Base-by-base conservation (phyloP, 2,797 vertebrate genomes). In the Tamandua tetradactyla region DNA sequence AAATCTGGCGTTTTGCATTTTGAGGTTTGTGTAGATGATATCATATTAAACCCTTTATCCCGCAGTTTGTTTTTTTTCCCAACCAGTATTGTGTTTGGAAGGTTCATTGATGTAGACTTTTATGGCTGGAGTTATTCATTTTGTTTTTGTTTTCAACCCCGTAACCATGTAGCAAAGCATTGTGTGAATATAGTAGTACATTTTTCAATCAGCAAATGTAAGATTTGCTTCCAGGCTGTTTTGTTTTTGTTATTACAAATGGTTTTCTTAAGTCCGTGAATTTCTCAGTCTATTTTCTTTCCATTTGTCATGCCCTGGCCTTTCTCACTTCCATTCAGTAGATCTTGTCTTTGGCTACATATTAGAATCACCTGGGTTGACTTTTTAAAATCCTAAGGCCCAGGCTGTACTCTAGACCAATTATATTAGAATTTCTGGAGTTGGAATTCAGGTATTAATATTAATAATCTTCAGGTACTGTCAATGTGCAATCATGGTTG, bases 91-190 rank as follows among this genome's bases (percentile, higher is more conserved):
- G 18, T 14, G 4, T 62, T 59, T 64, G 40, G 62, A 25, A 82
- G 25, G 44, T 47, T 37, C 22, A 25, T 15, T 25, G 22, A 72
- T 37, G 20, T 25, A 18, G 4, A n/a, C 6, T 23, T 49, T 1
- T 7, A 0, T 25, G 20, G 1, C 44, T 49, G 13, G 8, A 49
- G 3, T 42, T 42, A 8, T 17, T n/a, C n/a, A n/a, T n/a, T n/a
- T n/a, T n/a, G n/a, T n/a, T n/a, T 66, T 89, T 1, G 47, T 71
- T n/a, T 75, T 75, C 27, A 25, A 44, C 13, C 52, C 87, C n/a
- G 44, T 17, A n/a, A 17, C 20, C 32, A 55, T 80, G 35, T 17
- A 40, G 35, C 27, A 13, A 90, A n/a, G 25, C 42, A n/a, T 20
- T 30, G 13, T 49, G 11, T 66, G 69, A 86, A 30, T 42, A 2